Evolutionary conservation across 2,888 invertebrate species (phyloP).

Genomic region (Rotaria magnacalcarata): DNA sequence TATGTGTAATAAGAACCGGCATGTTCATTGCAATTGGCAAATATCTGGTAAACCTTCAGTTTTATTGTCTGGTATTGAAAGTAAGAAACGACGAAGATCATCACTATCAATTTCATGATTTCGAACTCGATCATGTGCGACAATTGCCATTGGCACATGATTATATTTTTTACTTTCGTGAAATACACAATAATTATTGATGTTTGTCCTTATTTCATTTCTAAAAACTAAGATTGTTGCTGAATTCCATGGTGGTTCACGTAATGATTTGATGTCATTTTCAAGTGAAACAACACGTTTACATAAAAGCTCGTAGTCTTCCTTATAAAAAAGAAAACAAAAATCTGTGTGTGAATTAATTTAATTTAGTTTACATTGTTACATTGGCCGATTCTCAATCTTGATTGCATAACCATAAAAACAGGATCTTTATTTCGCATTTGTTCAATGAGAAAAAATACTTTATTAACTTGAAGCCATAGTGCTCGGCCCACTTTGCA

Average conservation of each 20-base stretch:
- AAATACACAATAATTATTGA: no score
- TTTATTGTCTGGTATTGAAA: not conserved
- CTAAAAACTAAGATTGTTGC: not conserved
- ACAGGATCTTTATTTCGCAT: not conserved
- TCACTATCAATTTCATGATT: not conserved
- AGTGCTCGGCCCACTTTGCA: not conserved
- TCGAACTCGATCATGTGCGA: not conserved
- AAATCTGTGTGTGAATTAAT: not conserved
- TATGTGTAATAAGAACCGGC: conserved; percentile 9
- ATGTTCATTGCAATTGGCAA: not conserved
- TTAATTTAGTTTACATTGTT: not conserved
- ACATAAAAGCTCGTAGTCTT: not conserved
- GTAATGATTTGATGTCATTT: not conserved
- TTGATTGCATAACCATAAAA: not conserved
- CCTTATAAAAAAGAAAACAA: not conserved
- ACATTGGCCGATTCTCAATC: not conserved
- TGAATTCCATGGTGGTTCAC: not conserved
- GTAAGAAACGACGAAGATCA: not conserved
- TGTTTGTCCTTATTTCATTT: not conserved
- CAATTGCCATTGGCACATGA: not conserved
- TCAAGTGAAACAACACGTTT: not conserved
- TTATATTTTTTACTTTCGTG: not conserved
- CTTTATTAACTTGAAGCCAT: not conserved
- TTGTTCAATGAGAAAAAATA: not conserved
- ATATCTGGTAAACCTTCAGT: conserved; percentile 2